Percentiles rank a stretch among this genome's conserved stretches.
phyloP scores from a whole-genome alignment of 2,113 vertebrate species.

The Phoenicopterus ruber region DNA sequence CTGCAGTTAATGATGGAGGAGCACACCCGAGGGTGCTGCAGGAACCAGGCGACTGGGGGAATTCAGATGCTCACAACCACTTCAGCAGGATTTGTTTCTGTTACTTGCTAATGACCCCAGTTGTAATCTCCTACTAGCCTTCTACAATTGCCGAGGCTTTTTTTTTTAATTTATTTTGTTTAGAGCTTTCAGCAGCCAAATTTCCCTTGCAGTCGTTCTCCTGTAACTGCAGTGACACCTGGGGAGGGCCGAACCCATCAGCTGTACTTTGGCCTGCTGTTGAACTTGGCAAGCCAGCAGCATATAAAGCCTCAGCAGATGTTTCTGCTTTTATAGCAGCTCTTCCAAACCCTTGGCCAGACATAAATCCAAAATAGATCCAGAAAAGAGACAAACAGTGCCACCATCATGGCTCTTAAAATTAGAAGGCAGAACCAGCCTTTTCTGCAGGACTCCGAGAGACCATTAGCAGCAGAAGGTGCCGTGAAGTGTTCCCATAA shows the following conservation, averaged over 20 bases:
- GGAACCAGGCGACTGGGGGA: fast-evolving
- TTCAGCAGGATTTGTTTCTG: background rate
- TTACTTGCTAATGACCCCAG: background rate
- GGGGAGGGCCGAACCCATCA: background rate
- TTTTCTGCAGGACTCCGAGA: background rate
- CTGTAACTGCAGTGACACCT: constrained; percentile 35
- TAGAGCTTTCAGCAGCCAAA: background rate
- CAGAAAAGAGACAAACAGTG: constrained; percentile 9
- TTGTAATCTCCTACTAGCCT: background rate
- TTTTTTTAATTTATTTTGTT: background rate
- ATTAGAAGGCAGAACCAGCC: constrained; percentile 25
- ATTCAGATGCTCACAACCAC: background rate
- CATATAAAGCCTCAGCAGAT: background rate
- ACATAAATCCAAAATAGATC: constrained; percentile 27
- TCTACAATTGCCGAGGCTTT: background rate
- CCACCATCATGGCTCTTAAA: constrained; percentile 39
- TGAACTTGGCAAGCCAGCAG: constrained; percentile 3
- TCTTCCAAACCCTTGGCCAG: constrained; percentile 26
- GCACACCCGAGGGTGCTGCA: background rate
- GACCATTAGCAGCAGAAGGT: constrained; percentile 3
- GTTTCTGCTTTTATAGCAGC: constrained; percentile 29
- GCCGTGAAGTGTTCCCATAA: background rate
- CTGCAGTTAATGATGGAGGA: background rate
- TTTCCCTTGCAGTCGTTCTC: background rate
- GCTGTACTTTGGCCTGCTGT: constrained; percentile 13